These are phyloP conservation scores for Calcarius lapponicus DNA, from an alignment of 2,797 vertebrate genomes.

Conservation along the genomic window DNA sequence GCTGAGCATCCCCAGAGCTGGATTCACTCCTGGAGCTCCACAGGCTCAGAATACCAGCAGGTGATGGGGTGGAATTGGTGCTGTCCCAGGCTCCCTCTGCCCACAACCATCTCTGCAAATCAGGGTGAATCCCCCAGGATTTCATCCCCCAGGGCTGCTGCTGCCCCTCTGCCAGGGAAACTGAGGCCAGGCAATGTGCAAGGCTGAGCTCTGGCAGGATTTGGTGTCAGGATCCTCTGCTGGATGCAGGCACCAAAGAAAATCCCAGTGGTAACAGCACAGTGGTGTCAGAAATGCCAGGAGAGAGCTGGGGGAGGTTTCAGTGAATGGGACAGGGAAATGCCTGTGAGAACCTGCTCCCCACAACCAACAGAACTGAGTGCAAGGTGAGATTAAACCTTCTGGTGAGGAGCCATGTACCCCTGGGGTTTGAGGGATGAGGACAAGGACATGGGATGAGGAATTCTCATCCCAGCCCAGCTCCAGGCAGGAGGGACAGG, in stretches of 20 bases:
- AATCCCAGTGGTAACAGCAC: neutral
- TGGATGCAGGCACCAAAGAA: neutral
- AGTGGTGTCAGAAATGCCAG: accelerated
- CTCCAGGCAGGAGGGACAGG: neutral
- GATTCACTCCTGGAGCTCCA: neutral
- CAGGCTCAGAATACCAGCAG: conserved; percentile 3
- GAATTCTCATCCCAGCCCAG: neutral
- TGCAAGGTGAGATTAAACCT: neutral
- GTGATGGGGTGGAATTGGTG: neutral
- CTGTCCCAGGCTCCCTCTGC: neutral
- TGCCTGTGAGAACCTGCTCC: neutral
- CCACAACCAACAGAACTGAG: neutral
- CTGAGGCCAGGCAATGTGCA: neutral
- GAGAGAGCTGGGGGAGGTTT: neutral
- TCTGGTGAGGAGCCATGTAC: neutral
- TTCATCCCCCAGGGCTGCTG: neutral
- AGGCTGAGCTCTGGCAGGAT: neutral
- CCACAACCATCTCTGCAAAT: neutral
- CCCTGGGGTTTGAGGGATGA: accelerated
- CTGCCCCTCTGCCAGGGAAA: neutral
- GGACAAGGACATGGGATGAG: neutral
- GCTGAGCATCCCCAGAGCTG: neutral
- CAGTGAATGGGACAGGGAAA: neutral
- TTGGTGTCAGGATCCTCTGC: accelerated
- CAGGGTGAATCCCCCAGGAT: neutral